Evolutionary conservation across 1,140 invertebrate genomes (phyloP), one percentile per base, ranked within the genome.

Genomic region (Hydropsyche tenuis): DNA sequence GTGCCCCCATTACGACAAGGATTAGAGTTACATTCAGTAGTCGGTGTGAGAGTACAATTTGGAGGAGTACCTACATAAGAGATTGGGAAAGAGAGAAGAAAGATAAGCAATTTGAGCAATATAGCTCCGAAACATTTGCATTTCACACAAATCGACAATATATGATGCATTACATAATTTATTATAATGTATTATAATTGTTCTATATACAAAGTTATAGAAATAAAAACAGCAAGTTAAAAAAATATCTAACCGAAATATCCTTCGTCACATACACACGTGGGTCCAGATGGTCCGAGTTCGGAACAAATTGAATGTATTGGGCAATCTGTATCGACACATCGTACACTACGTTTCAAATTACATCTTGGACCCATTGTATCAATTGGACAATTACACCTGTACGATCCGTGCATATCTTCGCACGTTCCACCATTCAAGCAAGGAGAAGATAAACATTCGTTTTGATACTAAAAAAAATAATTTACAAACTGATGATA

Each of bases 1-100:
- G 89, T 94, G 42, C 91, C 94, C 1, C 93, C 93, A 82, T 96
- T 93, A 42, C 89, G 83, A 80, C 95, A 96, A 0, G 92, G 92
- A 79, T 91, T 90, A 87, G 90, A 1, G 88, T 88, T 78, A 69
- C 78, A 79, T 37, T 71, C 74, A 18, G 66, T 87, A 16, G 89
- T 87, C 20, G 89, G 86, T n/a, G 89, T 86, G 66, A 89, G 79
- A 70, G 85, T 87, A 79, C 90, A 92, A 81, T 90, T 89, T 2
- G 89, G 89, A 20, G 88, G 80, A 62, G 76, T 75, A 51, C 81
- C 84, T 60, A 60, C 30, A 37, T 37, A 4, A 37, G 3, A 37
- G 30, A 37, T 37, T 37, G 3, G 9, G 9, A 37, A 9, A 37
- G 30, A 37, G 30, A 37, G 30, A 37, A 37, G 30, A 37, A 9